Evolutionary conservation across 1,140 invertebrate genomes (phyloP), one percentile per base, ranked within the genome.

Genomic region (Globodera rostochiensis): DNA sequence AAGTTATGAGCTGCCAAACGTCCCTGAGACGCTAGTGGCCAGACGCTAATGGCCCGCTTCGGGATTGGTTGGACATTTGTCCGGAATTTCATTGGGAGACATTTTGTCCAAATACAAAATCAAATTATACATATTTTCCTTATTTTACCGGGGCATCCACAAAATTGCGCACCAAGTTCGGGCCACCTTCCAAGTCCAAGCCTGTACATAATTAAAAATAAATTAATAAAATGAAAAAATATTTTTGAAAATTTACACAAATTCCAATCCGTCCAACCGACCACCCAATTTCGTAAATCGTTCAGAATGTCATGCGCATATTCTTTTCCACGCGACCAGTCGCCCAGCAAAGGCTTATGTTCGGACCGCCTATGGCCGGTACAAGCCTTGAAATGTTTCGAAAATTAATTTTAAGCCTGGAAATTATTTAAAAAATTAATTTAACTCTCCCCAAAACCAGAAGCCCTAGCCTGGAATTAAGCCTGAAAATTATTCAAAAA

Each of bases 221-320:
- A 60, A 77, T 77, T 77, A 21, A 57, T 11, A 11, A 11, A 53
- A 11, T 53, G 6, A 11, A 3, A 11, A 11, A 7, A 53, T 53
- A 4, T 53, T 53, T 53, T 53, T 53, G 0, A 53, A 53, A 60
- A n/a, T 64, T 47, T 69, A 78, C 79, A 80, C 0, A 96, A 90
- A 90, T 96, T 97, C 95, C 95, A 97, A 88, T 97, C 95, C 93
- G 76, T 90, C 82, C 82, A 83, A 9, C 82, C 82, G 73, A 84
- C 75, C 46, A 76, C 82, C 80, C 82, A 83, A 71, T 83, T 83
- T 36, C 60, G 70, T 25, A 83, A 73, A 47, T 84, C 80, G 71
- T 83, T 83, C 19, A 95, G 92, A 77, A 95, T 94, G 87, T 94
- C 81, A 47, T 84, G 82, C 36, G 73, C 82, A 60, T 83, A 83